Evolutionary conservation across 1,140 invertebrate species (phyloP), one percentile per base, ranked within the genome.

Genomic region (Drosophila simulans): DNA sequence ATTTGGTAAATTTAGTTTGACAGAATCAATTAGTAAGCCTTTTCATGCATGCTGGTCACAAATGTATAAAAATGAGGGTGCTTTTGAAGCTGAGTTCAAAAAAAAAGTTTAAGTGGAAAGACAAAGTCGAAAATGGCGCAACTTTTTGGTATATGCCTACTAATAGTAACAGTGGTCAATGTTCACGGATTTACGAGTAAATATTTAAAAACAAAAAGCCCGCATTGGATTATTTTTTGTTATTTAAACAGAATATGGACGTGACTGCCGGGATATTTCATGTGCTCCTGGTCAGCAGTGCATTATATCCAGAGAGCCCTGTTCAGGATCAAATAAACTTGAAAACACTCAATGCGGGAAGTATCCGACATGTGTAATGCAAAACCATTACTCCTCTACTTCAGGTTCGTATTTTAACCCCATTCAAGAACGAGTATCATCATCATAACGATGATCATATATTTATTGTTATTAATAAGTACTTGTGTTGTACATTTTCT

Each of bases 1-100:
- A 68, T 68, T 68, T 53, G 20, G 20, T 65, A 43, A 65, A 68
- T 65, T 65, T 27, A 52, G 3, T 52, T 17, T 65, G 22, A 35
- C 60, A 35, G 1, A 52, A 65, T 13, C 20, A 65, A 68, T 68
- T 53, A 68, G 5, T 10, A n/a, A 2, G 53, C 3, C 4, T 37
- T 53, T 65, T 52, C 46, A 45, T 22, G 60, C 60, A 12, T 65
- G 20, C 2, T 45, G n/a, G 12, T 2, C 35, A 27, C 8, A 52
- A 27, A 51, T 3, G 39, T 68, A 68, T 68, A 68, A 68, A 68
- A 52, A 53, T 43, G 27, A 12, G 17, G 3, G 17, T 27, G 27
- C 15, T 51, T 22, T 5, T 11, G 7, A 17, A 17, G 2, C 37
- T 20, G 4, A 43, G 20, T 20, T 20, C 27, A 52, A 52, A 22